Evolutionary conservation across 2,113 vertebrate species (phyloP).

Genomic region (Typhlomys cinereus): DNA sequence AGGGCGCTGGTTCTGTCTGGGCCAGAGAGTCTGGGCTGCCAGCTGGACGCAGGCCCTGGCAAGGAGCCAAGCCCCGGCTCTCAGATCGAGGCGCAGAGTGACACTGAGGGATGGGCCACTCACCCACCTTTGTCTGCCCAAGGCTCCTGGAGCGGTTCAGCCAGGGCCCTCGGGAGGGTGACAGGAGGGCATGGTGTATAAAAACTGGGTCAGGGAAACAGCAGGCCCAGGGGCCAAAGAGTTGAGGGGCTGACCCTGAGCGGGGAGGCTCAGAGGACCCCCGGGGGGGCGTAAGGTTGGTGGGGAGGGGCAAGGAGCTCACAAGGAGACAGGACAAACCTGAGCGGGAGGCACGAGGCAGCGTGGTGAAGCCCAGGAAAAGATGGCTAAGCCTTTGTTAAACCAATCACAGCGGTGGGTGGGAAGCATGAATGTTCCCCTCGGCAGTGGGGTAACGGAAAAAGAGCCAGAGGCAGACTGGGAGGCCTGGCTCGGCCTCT

Average conservation of each 20-base stretch:
- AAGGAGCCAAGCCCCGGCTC: neutral
- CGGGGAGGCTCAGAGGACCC: neutral
- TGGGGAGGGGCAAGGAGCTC: slow-evolving; percentile 37
- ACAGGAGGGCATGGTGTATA: neutral
- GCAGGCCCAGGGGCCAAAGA: neutral
- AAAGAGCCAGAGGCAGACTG: neutral
- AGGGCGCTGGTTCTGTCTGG: slow-evolving; percentile 42
- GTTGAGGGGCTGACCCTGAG: neutral
- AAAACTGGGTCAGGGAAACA: slow-evolving; percentile 43
- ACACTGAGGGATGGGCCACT: neutral
- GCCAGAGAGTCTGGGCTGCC: slow-evolving; percentile 24
- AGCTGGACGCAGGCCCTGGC: neutral
- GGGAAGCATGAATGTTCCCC: slow-evolving; percentile 35
- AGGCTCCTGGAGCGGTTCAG: slow-evolving; percentile 49
- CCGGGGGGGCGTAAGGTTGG: neutral
- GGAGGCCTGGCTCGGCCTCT: slow-evolving; percentile 37
- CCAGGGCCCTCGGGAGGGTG: slow-evolving; percentile 29
- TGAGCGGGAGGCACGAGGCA: slow-evolving; percentile 46
- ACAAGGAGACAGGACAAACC: slow-evolving; percentile 56
- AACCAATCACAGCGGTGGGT: neutral
- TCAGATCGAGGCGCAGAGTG: slow-evolving; percentile 27
- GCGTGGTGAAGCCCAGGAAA: slow-evolving; percentile 50
- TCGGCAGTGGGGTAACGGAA: slow-evolving; percentile 16
- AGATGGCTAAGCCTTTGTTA: slow-evolving; percentile 6
- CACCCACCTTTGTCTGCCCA: slow-evolving; percentile 60